phyloP scores from a whole-genome alignment of 2,888 invertebrate species.

The Bombylius discolor region DNA sequence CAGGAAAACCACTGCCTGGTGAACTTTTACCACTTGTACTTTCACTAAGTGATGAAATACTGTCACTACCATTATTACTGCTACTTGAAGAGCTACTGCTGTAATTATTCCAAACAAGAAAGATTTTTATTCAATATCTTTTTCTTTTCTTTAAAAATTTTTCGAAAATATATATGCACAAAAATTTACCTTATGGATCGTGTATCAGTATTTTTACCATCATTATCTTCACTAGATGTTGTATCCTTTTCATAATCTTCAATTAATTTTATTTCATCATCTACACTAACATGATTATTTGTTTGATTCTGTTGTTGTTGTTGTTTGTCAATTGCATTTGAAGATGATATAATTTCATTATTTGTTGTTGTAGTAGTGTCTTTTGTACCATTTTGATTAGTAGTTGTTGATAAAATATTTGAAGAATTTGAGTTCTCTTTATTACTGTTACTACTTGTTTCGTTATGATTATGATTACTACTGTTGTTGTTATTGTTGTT shows the following conservation, averaged over 20 bases:
- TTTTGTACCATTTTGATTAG: slow-evolving; percentile 11
- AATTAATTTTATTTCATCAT: slow-evolving; percentile 23
- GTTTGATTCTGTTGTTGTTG: slow-evolving; percentile 24
- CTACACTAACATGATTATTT: slow-evolving; percentile 19
- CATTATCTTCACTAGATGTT: slow-evolving; percentile 11
- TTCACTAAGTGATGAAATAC: slow-evolving; percentile 22
- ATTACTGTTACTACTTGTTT: slow-evolving; percentile 13
- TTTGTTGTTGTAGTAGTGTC: slow-evolving; percentile 3
- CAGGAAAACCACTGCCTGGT: slow-evolving; percentile 25
- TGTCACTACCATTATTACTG: slow-evolving; percentile 20
- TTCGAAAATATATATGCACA: background rate
- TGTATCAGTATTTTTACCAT: slow-evolving; percentile 18
- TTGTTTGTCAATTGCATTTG: slow-evolving; percentile 22
- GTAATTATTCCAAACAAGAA: background rate
- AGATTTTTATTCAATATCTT: background rate
- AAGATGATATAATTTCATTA: slow-evolving; percentile 38
- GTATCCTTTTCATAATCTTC: slow-evolving; percentile 20
- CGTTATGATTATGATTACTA: slow-evolving; percentile 20
- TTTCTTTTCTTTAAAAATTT: background rate
- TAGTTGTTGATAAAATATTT: background rate
- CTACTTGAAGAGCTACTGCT: slow-evolving; percentile 7
- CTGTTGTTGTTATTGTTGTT: slow-evolving; percentile 36
- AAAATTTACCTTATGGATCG: slow-evolving; percentile 18
- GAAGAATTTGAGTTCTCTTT: slow-evolving; percentile 18
- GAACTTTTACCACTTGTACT: slow-evolving; percentile 32